Percentiles rank a stretch among this genome's conserved stretches.
Evolutionary conservation across 1,140 invertebrate genomes (phyloP).

Genomic region (Thaumatotibia leucotreta): DNA sequence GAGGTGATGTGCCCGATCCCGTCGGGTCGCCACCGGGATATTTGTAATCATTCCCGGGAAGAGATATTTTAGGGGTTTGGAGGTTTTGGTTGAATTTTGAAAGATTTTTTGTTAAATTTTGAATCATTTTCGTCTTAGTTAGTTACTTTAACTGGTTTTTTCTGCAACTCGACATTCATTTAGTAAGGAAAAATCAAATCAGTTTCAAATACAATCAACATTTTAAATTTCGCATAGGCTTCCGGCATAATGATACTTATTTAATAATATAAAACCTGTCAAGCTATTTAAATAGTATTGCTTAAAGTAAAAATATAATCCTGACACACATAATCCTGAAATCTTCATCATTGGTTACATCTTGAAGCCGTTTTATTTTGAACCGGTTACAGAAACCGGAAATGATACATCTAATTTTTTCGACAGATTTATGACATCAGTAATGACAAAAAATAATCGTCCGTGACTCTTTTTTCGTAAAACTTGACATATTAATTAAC

Average conservation of each 20-base stretch:
- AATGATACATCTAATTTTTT: not conserved
- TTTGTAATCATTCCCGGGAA: conserved; percentile 37
- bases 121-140: too few relatives aligned
- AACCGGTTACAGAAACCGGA: not conserved
- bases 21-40: conserved; percentile 17
- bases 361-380: not conserved
- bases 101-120: too few relatives aligned
- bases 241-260: too few relatives aligned
- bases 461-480: not conserved
- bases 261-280: too few relatives aligned
- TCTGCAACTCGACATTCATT: too few relatives aligned
- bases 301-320: not conserved
- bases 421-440: not conserved
- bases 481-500: not conserved
- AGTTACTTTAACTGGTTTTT: too few relatives aligned
- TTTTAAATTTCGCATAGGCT: too few relatives aligned
- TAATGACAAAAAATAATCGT: not conserved
- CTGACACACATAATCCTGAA: not conserved
- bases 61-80: conserved; percentile 4
- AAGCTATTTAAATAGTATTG: too few relatives aligned
- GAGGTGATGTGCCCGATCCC: conserved; percentile 30
- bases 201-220: too few relatives aligned
- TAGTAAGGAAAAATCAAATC: too few relatives aligned
- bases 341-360: not conserved
- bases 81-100: not conserved